phyloP scores from a whole-genome alignment of 92 coral and sea anemone genomes.

The Parazoanthus darwini region DNA sequence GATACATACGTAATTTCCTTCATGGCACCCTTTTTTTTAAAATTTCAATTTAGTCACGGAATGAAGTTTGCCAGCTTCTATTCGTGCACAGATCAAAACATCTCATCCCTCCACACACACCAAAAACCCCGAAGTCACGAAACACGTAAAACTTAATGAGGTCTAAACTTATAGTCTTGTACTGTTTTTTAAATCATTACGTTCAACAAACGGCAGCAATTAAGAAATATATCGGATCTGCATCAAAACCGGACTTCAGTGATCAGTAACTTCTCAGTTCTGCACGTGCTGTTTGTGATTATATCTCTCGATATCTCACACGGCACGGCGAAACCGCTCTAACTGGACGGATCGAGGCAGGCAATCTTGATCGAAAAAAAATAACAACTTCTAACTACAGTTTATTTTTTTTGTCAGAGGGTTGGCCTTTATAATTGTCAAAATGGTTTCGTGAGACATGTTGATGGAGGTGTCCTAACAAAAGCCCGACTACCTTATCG shows the following conservation, averaged over 20 bases:
- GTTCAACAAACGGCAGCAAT: too few relatives aligned
- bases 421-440: too few relatives aligned
- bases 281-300: background rate
- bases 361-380: too few relatives aligned
- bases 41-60: background rate
- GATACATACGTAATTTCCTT: constrained; percentile 16
- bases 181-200: background rate
- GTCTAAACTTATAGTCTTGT: background rate
- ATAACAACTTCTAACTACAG: too few relatives aligned
- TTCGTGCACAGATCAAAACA: background rate
- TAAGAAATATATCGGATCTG: too few relatives aligned
- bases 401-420: too few relatives aligned
- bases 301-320: background rate
- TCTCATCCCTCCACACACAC: background rate
- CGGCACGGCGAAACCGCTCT: background rate
- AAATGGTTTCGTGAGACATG: too few relatives aligned
- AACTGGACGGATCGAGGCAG: too few relatives aligned
- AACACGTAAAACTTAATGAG: background rate
- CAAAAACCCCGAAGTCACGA: background rate
- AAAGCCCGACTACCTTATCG: too few relatives aligned
- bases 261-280: background rate
- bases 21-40: constrained; percentile 1
- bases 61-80: background rate
- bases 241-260: background rate
- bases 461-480: too few relatives aligned